A percentile compares a stretch with the other conserved stretches of the same genome.
phyloP scores from a whole-genome alignment of 2,888 invertebrate genomes.

The Argynnis bischoffii region DNA sequence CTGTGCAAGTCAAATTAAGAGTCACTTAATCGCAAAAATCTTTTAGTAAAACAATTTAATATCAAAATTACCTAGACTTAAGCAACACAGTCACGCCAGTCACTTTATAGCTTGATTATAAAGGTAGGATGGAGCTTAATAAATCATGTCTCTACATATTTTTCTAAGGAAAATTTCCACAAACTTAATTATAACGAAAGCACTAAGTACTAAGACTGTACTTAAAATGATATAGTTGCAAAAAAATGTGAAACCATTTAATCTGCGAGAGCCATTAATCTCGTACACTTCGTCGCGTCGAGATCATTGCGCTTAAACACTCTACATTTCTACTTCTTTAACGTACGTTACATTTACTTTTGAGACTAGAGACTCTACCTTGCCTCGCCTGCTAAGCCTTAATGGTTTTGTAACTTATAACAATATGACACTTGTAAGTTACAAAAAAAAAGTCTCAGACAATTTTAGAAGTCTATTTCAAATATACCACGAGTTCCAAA shows the following conservation, averaged over 20 bases:
- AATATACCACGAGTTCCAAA: too few species aligned
- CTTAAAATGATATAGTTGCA: slow-evolving; percentile 41
- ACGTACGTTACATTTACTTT: slow-evolving; percentile 8
- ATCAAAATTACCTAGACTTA: slow-evolving; percentile 6
- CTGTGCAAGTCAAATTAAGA: too few species aligned
- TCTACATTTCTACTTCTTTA: slow-evolving; percentile 13
- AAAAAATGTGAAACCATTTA: slow-evolving; percentile 39
- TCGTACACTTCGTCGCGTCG: slow-evolving; percentile 30
- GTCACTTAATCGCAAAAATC: too few species aligned
- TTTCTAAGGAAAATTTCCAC: slow-evolving; percentile 5
- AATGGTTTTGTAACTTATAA: background rate
- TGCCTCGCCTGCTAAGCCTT: background rate
- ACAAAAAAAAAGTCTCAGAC: too few species aligned
- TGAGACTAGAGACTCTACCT: background rate
- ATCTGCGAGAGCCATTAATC: slow-evolving; percentile 37
- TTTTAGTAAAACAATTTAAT: background rate
- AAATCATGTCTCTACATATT: slow-evolving; percentile 17
- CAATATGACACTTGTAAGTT: slow-evolving; percentile 8
- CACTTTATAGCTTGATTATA: background rate
- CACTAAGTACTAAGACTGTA: slow-evolving; percentile 27
- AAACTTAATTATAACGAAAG: slow-evolving; percentile 33
- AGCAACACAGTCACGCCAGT: background rate
- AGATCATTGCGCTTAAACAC: slow-evolving; percentile 25
- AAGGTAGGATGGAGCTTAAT: background rate
- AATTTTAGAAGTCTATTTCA: too few species aligned